Conservation (phyloP, 2,888 invertebrate genomes). For the Sylvicola cinctus region DNA sequence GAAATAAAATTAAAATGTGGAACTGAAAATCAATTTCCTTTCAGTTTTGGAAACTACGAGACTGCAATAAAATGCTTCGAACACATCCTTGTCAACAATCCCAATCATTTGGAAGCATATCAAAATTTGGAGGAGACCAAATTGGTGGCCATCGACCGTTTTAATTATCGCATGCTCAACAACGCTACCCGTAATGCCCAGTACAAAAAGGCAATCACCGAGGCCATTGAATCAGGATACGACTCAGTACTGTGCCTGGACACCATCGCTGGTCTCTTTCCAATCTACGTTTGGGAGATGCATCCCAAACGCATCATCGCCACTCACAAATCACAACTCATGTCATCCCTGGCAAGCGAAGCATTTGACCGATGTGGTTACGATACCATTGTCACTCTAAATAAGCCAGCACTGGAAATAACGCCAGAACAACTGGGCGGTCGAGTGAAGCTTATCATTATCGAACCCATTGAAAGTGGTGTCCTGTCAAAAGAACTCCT, state of each 20-base stretch:
- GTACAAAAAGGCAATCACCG: conserved; percentile 39
- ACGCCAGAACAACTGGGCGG: conserved; percentile 20
- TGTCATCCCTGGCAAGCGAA: conserved; percentile 38
- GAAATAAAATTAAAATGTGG: too few relatives aligned
- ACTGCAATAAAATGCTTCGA: conserved; percentile 8
- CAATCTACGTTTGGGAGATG: conserved; percentile 39
- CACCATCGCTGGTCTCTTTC: conserved; percentile 53
- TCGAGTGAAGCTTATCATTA: conserved; percentile 41
- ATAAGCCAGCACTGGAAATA: neutral
- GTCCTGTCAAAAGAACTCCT: conserved; percentile 56
- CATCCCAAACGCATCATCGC: conserved; percentile 36
- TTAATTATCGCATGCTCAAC: conserved; percentile 73
- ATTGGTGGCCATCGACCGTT: conserved; percentile 47
- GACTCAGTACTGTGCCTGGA: conserved; percentile 51
- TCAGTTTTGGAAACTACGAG: conserved; percentile 8
- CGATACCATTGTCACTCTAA: conserved; percentile 6
- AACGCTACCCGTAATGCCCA: conserved; percentile 44
- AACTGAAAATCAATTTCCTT: neutral
- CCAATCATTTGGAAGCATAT: conserved; percentile 34
- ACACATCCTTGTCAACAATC: conserved; percentile 6
- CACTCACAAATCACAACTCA: conserved; percentile 43
- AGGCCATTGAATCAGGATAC: conserved; percentile 27
- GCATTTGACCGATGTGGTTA: conserved; percentile 29
- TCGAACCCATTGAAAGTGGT: conserved; percentile 63
- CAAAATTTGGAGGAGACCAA: conserved; percentile 46